Percentiles rank a stretch among this genome's conserved stretches.
Conservation (phyloP, 37 sponge, comb jelly and placozoan species). For the Spongia lamella region DNA sequence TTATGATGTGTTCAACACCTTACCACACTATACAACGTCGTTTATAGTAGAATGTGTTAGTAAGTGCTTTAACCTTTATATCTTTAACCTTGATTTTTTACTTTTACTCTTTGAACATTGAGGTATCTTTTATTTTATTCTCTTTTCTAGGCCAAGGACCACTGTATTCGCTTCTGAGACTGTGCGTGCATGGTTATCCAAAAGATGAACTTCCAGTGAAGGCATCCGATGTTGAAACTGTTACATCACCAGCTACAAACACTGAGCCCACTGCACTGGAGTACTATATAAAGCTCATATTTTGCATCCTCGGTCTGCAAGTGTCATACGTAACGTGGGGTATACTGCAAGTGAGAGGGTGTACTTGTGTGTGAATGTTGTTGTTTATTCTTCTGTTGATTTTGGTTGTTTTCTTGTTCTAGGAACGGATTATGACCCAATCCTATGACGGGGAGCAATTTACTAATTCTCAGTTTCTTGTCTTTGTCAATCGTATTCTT, state of each 20-base stretch:
- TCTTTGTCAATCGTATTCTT: constrained; percentile 90
- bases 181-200: constrained; percentile 47
- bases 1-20: no score
- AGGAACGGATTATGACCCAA: constrained; percentile 94
- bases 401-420: neutral
- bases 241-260: neutral
- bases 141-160: constrained; percentile 45
- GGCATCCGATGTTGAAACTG: neutral
- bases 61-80: no score
- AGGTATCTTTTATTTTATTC: neutral
- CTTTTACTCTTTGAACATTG: no score
- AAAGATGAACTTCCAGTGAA: constrained; percentile 16
- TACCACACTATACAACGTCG: no score
- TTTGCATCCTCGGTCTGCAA: constrained; percentile 83
- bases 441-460: constrained; percentile 85
- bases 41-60: no score
- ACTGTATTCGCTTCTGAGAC: constrained; percentile 38
- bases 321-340: constrained; percentile 93
- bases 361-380: neutral
- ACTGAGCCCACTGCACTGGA: neutral
- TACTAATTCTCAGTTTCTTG: constrained; percentile 93
- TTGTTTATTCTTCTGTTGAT: neutral
- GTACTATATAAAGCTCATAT: constrained; percentile 32
- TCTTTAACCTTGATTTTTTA: no score
- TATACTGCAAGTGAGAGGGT: constrained; percentile 67